phyloP scores from a whole-genome alignment of 2,113 vertebrate species.

The Actenoides hombroni region DNA sequence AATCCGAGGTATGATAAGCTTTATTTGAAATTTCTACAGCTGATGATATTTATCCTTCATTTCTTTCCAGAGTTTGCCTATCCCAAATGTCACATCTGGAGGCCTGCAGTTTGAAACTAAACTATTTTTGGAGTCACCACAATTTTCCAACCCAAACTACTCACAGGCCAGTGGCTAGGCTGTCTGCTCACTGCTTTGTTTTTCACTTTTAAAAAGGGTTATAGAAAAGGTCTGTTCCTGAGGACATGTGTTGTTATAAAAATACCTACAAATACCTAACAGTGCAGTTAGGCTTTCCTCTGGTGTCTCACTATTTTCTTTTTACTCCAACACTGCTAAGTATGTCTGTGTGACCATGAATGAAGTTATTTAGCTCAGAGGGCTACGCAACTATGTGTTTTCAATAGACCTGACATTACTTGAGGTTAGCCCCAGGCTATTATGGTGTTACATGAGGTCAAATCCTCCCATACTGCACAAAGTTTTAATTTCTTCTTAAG shows the following conservation, averaged over 20 bases:
- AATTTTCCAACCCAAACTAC: constrained; percentile 72
- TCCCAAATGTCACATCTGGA: constrained; percentile 73
- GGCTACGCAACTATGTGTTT: constrained; percentile 14
- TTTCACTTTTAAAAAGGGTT: constrained; percentile 53
- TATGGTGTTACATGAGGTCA: constrained; percentile 50
- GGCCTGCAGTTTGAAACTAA: constrained; percentile 64
- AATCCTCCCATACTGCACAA: background rate
- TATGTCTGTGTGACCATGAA: constrained; percentile 45
- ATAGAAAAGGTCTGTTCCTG: constrained; percentile 24
- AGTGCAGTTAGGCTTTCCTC: constrained; percentile 17
- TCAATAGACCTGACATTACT: constrained; percentile 48
- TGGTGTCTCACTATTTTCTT: constrained; percentile 43
- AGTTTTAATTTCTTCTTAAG: constrained; percentile 44
- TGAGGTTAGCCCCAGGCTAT: constrained; percentile 45
- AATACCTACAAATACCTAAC: constrained; percentile 42
- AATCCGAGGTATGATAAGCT: background rate
- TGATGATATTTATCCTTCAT: constrained; percentile 56
- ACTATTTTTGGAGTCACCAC: constrained; percentile 72
- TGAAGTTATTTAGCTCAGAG: constrained; percentile 49
- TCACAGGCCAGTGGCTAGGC: constrained; percentile 52
- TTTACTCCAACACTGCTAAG: constrained; percentile 40
- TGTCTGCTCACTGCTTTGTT: constrained; percentile 62
- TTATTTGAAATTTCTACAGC: constrained; percentile 33
- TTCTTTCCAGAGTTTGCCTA: constrained; percentile 50
- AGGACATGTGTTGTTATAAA: constrained; percentile 50